A percentile compares a stretch with the other conserved stretches of the same genome.
These are phyloP conservation scores for Pyxicephalus adspersus DNA, from an alignment of 2,113 vertebrate species.

Conservation along the genomic window DNA sequence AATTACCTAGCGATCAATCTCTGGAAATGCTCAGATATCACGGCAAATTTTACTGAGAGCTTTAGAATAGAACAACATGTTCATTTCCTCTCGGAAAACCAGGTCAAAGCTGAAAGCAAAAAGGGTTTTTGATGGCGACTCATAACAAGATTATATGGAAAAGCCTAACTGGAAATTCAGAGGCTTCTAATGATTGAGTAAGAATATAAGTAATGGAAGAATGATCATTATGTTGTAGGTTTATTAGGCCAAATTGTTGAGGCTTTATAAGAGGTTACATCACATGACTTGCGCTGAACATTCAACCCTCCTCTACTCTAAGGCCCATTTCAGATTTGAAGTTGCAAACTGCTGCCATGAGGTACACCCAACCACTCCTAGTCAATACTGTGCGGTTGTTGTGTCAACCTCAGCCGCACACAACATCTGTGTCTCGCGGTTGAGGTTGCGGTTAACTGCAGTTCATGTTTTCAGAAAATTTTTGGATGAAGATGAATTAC, in stretches of 20 bases:
- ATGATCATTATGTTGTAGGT: background rate
- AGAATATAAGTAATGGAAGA: background rate
- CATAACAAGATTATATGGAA: conserved; percentile 28
- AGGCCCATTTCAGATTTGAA: no score
- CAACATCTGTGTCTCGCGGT: no score
- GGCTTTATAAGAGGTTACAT: no score
- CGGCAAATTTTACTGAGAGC: conserved; percentile 49
- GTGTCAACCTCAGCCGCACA: no score
- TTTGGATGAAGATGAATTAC: no score
- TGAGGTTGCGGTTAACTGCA: no score
- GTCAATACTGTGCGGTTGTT: no score
- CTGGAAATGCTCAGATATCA: conserved; percentile 43
- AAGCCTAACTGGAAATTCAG: conserved; percentile 8
- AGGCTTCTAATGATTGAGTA: background rate
- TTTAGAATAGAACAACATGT: conserved; percentile 48
- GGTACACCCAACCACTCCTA: no score
- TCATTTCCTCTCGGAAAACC: conserved; percentile 49
- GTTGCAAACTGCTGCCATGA: no score
- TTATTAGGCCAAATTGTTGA: background rate
- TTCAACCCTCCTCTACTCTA: no score
- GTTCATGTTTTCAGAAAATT: no score
- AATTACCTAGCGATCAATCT: conserved; percentile 51
- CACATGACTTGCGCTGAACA: no score
- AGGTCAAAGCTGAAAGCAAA: conserved; percentile 46
- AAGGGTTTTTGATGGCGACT: conserved; percentile 30